Conservation (phyloP, 1,140 invertebrate species). For the Drosophila repletoides region DNA sequence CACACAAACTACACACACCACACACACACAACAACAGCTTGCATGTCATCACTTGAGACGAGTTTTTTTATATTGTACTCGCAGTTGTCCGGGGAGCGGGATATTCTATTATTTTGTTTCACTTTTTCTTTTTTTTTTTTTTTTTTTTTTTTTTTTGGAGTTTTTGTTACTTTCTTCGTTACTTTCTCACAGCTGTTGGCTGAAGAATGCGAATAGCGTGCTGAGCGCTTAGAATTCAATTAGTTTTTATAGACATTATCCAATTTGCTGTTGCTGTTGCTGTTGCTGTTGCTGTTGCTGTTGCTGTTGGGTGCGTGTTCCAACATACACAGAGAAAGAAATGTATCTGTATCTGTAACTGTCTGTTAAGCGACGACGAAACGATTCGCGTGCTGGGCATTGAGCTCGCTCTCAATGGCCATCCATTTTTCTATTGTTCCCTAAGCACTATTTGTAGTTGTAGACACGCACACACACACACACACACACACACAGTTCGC, state of each 20-base stretch:
- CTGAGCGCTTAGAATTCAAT: slow-evolving; percentile 78
- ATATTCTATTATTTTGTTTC: slow-evolving; percentile 28
- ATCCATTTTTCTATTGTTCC: slow-evolving; percentile 72
- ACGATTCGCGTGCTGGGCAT: slow-evolving; percentile 71
- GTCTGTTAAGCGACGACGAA: slow-evolving; percentile 48
- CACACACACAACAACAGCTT: slow-evolving; percentile 47
- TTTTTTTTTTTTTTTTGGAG: slow-evolving; percentile 33
- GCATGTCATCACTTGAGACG: slow-evolving; percentile 71
- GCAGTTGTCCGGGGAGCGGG: slow-evolving; percentile 21
- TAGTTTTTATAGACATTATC: slow-evolving; percentile 81
- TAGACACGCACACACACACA: slow-evolving; percentile 54
- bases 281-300: slow-evolving; percentile 13
- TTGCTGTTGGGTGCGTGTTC: slow-evolving; percentile 52
- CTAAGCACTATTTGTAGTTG: slow-evolving; percentile 62
- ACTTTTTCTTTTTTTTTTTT: slow-evolving; percentile 17
- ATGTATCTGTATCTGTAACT: slow-evolving; percentile 62
- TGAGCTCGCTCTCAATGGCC: slow-evolving; percentile 56
- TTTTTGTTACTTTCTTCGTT: slow-evolving; percentile 69
- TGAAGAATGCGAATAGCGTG: slow-evolving; percentile 56
- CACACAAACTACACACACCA: slow-evolving; percentile 43
- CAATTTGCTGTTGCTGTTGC: slow-evolving; percentile 63
- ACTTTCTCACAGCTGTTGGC: slow-evolving; percentile 73
- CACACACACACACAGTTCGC: slow-evolving; percentile 15
- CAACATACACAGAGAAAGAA: slow-evolving; percentile 16
- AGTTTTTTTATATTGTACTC: slow-evolving; percentile 44